Evolutionary conservation across 2,888 invertebrate genomes (phyloP).

Genomic region (Erebia epiphron): DNA sequence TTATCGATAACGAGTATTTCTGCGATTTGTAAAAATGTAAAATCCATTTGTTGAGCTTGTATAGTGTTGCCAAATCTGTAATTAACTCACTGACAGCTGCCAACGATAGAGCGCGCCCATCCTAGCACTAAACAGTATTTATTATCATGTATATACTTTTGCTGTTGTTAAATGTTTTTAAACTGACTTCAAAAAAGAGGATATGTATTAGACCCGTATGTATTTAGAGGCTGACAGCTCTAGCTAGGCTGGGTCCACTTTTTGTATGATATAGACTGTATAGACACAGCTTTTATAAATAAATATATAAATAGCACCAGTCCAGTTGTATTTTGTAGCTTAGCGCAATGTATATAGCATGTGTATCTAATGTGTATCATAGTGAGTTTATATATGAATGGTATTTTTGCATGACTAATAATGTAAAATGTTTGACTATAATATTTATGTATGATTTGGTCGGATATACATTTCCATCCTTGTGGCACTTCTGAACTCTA

Average conservation of each 20-base stretch:
- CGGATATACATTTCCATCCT: conserved; percentile 3
- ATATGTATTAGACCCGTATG: no score
- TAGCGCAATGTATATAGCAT: conserved; percentile 55
- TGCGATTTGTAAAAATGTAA: neutral
- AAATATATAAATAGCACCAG: conserved; percentile 27
- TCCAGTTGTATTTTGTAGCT: conserved; percentile 44
- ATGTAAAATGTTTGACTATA: conserved; percentile 39
- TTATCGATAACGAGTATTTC: neutral
- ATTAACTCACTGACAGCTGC: conserved; percentile 27
- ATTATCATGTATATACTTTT: neutral
- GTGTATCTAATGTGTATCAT: conserved; percentile 48
- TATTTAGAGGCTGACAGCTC: neutral
- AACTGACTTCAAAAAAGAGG: no score
- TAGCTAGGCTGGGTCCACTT: neutral
- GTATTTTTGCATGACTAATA: conserved; percentile 62
- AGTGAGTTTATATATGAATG: conserved; percentile 50
- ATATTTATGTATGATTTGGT: conserved; percentile 23
- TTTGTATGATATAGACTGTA: conserved; percentile 9
- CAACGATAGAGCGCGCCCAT: conserved; percentile 5
- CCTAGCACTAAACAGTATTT: neutral
- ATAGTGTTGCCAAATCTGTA: conserved; percentile 35
- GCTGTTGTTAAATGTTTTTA: neutral
- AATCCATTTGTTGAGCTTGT: conserved; percentile 22
- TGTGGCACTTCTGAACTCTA: neutral
- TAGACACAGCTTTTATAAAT: conserved; percentile 22